phyloP scores from a whole-genome alignment of 2,113 vertebrate genomes.

The Siniperca chuatsi region DNA sequence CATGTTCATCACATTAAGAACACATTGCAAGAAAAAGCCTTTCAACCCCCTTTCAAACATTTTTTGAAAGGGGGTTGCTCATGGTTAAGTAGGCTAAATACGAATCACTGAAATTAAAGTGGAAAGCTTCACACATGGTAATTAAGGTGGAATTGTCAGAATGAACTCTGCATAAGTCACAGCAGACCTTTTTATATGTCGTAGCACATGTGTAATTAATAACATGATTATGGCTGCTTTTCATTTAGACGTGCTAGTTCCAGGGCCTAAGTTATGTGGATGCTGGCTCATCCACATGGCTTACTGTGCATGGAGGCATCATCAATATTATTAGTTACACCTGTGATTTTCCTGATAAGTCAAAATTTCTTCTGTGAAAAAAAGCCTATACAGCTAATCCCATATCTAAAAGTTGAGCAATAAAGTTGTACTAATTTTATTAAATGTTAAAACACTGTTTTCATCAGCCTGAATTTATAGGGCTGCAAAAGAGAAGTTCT shows the following conservation, averaged over 20 bases:
- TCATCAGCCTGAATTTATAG: neutral
- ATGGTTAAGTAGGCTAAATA: neutral
- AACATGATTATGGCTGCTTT: neutral
- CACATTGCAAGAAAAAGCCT: neutral
- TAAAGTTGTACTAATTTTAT: neutral
- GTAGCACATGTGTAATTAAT: neutral
- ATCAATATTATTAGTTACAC: slow-evolving; percentile 4
- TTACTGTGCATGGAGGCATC: neutral
- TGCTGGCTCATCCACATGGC: neutral
- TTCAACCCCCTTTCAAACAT: too few relatives aligned
- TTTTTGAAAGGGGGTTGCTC: neutral
- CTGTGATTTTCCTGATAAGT: neutral
- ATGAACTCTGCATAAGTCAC: neutral
- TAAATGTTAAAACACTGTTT: neutral
- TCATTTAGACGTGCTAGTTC: neutral
- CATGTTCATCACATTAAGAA: neutral
- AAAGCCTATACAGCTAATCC: neutral
- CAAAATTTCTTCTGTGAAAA: neutral
- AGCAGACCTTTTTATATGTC: neutral
- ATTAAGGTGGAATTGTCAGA: neutral
- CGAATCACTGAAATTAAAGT: neutral
- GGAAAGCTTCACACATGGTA: neutral
- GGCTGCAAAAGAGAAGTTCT: neutral
- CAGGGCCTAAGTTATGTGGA: neutral
- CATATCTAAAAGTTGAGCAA: neutral